Base-by-base conservation (phyloP, 2,888 invertebrate species). In the Boloria euphrosyne region DNA sequence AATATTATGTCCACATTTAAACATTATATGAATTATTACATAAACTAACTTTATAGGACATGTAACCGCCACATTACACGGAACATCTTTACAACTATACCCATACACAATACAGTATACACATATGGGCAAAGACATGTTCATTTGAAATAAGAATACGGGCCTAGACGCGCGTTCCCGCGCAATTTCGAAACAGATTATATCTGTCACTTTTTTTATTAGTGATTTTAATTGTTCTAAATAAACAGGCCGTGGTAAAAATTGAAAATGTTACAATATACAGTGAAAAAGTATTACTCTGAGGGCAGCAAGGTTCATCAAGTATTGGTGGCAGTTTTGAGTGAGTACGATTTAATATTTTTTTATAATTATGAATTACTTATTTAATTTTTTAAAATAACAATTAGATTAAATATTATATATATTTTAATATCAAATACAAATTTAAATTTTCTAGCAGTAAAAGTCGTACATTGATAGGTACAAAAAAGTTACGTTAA, bases 301-400 rank as follows among this genome's bases (percentile, higher is more conserved):
- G 87, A 91, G 72, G 91, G 91, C 59, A 90, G 91, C 75, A 90
- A 87, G 74, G 75, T 90, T 22, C 84, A 92, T 69, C 91, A 91
- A 79, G 74, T 87, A 53, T 60, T 90, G 31, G 78, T 90, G 60
- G 82, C 91, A 4, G 54, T 78, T 69, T 79, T 92, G 67, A 87
- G 91, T 92, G 75, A 90, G 91, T 86, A 55, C 63, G 69, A 68
- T 71, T 66, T 38, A 38, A 10, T 38, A 2, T 16, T 54, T 70
- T 59, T 60, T 63, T 61, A 17, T 22, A 50, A n/a, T 17, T 17
- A 57, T 46, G 51, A n/a, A n/a, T n/a, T 17, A 22, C 10, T 18
- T 14, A 16, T 16, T 31, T 3, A 14, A 1, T 44, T 50, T n/a
- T 38, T 38, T 44, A 18, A 22, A 17, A 16, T 22, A 31, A 49